Evolutionary conservation across 1,140 invertebrate species (phyloP).

Genomic region (Lethrus apterus): DNA sequence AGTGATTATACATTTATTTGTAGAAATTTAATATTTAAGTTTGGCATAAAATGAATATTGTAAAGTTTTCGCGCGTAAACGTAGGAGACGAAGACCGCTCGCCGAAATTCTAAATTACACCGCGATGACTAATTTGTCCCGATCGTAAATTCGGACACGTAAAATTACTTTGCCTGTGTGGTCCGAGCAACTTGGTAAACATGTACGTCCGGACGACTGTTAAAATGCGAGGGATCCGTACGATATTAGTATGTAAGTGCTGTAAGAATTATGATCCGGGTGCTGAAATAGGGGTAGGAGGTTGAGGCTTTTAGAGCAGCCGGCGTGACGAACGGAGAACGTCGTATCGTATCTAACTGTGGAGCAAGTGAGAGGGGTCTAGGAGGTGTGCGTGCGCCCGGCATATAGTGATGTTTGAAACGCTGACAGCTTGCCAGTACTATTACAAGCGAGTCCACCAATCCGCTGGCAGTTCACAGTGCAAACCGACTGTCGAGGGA

Average conservation of each 20-base stretch:
- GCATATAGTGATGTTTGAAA: slow-evolving; percentile 41
- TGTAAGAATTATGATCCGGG: slow-evolving; percentile 34
- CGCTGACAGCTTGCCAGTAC: slow-evolving; percentile 42
- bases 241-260: slow-evolving; percentile 26
- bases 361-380: slow-evolving; percentile 18
- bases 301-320: slow-evolving; percentile 32
- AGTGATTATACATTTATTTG: no score
- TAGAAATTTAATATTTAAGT: no score
- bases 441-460: slow-evolving; percentile 39
- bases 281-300: slow-evolving; percentile 38
- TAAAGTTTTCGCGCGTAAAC: no score
- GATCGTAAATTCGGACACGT: slow-evolving; percentile 24
- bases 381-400: slow-evolving; percentile 36
- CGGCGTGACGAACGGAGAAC: slow-evolving; percentile 22
- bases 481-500: slow-evolving; percentile 34
- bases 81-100: no score
- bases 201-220: slow-evolving; percentile 10
- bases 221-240: slow-evolving; percentile 13
- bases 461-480: slow-evolving; percentile 35
- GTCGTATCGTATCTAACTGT: slow-evolving; percentile 3
- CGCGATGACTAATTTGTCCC: slow-evolving; percentile 24
- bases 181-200: slow-evolving; percentile 17
- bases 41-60: no score
- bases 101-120: slow-evolving; percentile 20
- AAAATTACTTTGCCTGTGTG: slow-evolving; percentile 24